Evolutionary conservation across 2,113 vertebrate species (phyloP).

Genomic region (Tachysurus fulvidraco): DNA sequence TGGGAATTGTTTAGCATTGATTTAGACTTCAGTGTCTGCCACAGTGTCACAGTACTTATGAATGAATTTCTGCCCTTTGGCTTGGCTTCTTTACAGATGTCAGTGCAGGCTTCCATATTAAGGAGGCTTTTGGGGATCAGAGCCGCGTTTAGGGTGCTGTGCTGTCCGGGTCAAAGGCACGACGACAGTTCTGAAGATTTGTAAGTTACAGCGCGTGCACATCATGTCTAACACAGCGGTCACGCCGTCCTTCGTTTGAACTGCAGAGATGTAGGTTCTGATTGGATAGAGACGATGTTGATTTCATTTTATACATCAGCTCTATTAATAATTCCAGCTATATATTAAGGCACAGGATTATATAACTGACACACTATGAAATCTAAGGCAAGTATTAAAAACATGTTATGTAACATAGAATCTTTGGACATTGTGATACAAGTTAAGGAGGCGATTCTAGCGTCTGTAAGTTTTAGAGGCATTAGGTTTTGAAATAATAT

Average conservation of each 20-base stretch:
- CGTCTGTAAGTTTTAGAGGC: no score
- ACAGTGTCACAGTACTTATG: neutral
- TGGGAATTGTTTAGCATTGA: conserved; percentile 66
- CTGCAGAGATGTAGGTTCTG: neutral
- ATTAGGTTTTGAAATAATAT: neutral
- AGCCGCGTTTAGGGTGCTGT: conserved; percentile 89
- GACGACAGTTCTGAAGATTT: conserved; percentile 37
- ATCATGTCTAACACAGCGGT: neutral
- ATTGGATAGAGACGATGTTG: neutral
- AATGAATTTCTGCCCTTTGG: neutral
- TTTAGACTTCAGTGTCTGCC: conserved; percentile 1
- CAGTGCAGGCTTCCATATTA: conserved; percentile 87
- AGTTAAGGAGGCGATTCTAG: no score
- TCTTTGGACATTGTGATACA: no score
- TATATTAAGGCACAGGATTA: neutral
- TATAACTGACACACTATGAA: neutral
- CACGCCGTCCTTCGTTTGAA: neutral
- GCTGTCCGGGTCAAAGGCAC: conserved; percentile 54
- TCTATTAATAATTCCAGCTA: neutral
- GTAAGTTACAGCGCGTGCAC: conserved; percentile 28
- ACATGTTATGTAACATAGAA: no score
- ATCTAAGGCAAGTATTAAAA: neutral
- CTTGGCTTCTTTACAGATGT: conserved; percentile 75
- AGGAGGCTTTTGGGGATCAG: conserved; percentile 87
- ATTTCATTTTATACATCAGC: neutral